Base-by-base conservation (phyloP, 1,140 invertebrate species). In the Penaeus japonicus region DNA sequence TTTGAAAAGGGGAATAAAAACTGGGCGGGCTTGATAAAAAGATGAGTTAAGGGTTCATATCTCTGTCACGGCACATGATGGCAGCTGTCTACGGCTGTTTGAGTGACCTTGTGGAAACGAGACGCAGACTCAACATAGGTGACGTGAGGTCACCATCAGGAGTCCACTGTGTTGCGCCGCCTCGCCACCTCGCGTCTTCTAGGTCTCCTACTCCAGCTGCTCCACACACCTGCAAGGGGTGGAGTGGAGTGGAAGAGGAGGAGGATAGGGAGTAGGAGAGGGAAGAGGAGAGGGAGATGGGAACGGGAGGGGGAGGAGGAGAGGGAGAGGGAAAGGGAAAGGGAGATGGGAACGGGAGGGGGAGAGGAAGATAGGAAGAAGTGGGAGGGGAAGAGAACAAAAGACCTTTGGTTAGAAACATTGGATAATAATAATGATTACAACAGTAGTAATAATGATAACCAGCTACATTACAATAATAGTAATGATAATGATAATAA, bases 31-130 rank as follows among this genome's bases (percentile, higher is more conserved):
- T 47, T 47, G 47, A 47, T 47, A 47, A 47, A 47, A 47, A 47
- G 39, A 47, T 47, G 47, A 65, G 59, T 87, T 65, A 88, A 54
- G 87, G 87, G 87, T 88, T 88, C 87, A 88, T 88, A 88, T 88
- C 87, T 83, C 87, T 83, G 70, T 88, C 87, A 62, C 87, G 87
- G 70, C 87, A 88, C 87, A 88, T 88, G 85, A 82, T 87, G 87
- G 22, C 57, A 47, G 39, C 77, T 86, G 85, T 83, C 87, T 88
- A 88, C 70, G 87, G 87, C 81, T 88, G 87, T 83, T 88, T 88
- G 27, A 88, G 87, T 75, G 87, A 88, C 62, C 87, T 70, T 39
- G 87, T 88, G 39, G 87, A 88, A 54, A 88, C 87, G 73, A 88
- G 87, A 53, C 87, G 87, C 80, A 88, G 80, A 73, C 87, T 88